Evolutionary conservation across 2,113 vertebrate species (phyloP).

Genomic region (Ramphastos sulfuratus): DNA sequence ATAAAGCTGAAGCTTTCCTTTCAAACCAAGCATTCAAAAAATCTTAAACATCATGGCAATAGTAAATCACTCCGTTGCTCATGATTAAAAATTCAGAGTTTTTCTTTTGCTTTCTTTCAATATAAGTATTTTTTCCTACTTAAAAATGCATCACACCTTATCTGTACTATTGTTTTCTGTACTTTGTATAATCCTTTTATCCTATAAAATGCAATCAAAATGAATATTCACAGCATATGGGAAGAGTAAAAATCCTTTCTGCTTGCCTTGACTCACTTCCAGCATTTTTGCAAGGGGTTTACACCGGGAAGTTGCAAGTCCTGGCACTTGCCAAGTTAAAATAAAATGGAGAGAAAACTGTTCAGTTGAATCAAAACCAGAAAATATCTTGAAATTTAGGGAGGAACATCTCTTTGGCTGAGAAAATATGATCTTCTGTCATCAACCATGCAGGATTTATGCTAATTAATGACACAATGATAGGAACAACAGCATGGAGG

Average conservation of each 20-base stretch:
- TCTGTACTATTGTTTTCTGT: neutral
- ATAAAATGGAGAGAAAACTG: neutral
- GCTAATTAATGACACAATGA: neutral
- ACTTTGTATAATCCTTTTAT: neutral
- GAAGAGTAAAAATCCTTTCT: neutral
- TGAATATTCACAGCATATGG: neutral
- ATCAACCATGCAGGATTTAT: neutral
- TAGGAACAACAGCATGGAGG: accelerated
- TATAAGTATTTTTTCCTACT: slow-evolving; percentile 3
- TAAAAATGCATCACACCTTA: neutral
- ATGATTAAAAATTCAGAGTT: neutral
- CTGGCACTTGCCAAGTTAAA: slow-evolving; percentile 25
- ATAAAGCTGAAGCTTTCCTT: slow-evolving; percentile 22
- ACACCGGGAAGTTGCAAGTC: neutral
- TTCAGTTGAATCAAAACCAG: slow-evolving; percentile 22
- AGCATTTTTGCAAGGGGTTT: slow-evolving; percentile 11
- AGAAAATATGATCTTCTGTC: neutral
- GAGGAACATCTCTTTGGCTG: neutral
- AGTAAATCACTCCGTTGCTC: slow-evolving; percentile 12
- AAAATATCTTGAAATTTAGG: slow-evolving; percentile 1
- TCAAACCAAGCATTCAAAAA: slow-evolving; percentile 31
- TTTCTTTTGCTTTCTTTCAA: neutral
- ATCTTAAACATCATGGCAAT: neutral
- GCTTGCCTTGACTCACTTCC: neutral
- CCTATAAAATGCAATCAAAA: neutral